Base-by-base conservation (phyloP, 1,140 invertebrate genomes). In the Pygmarrhopalites habei region DNA sequence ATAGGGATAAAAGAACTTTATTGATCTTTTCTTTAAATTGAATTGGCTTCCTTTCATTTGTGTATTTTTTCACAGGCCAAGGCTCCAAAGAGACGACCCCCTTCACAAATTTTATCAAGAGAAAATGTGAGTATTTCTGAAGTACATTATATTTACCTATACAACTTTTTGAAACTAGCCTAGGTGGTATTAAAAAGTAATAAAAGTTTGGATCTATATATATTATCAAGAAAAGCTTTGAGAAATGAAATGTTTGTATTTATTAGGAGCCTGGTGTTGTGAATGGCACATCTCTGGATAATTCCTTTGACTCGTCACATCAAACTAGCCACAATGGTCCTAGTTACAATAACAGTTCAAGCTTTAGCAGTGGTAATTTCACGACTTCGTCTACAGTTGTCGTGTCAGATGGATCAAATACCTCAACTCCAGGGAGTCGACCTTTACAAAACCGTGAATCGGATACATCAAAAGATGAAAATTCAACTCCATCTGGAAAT, bases 71-170 rank as follows among this genome's bases (percentile, higher is more conserved):
- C 49, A 39, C 30, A 70, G 68, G 65, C 69, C 60, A 71, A 71
- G 56, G 52, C 69, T 43, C 66, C 66, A 17, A 71, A 62, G 57
- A 58, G 66, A 55, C 32, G 69, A 55, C 69, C 69, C 35, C 66
- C 69, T n/a, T 71, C 69, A 17, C 57, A 66, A 15, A 29, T 66
- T 25, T 62, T 66, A 30, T 49, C 57, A 12, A 47, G 62, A 47
- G 69, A 70, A 46, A 62, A 56, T 29, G 68, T 67, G 63, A 43
- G 63, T 55, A 12, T 1, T 39, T 51, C 30, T 29, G 3, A 17
- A 53, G 44, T 47, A 43, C 25, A 26, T 53, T 35, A 23, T 14
- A 53, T 19, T 53, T 5, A 19, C 4, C 19, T 12, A 10, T 47
- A n/a, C 5, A 47, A 47, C 17, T 10, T 7, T 7, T 4, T 10